These are phyloP conservation scores for Bos javanicus DNA, from an alignment of 2,113 vertebrate species.

Conservation along the genomic window DNA sequence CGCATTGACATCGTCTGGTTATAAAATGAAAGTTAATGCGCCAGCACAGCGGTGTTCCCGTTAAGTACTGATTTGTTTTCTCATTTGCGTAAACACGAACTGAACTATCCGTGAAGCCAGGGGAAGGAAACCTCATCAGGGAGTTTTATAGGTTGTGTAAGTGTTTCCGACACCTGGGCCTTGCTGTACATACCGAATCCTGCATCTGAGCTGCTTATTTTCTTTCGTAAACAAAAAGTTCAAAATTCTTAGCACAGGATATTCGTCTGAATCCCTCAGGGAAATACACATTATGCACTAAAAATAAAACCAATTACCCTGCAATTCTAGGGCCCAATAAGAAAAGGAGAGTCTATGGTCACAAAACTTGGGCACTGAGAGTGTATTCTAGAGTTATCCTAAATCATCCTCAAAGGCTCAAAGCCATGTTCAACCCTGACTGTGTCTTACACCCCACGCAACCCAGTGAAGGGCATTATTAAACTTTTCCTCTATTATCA, in stretches of 20 bases:
- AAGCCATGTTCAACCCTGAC: not conserved
- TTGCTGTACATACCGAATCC: not conserved
- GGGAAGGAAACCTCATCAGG: conserved; percentile 22
- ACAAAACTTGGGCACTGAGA: too few species aligned
- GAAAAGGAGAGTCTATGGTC: not conserved
- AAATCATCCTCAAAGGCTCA: not conserved
- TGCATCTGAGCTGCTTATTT: not conserved
- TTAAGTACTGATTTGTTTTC: conserved; percentile 65
- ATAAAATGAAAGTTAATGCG: conserved; percentile 58
- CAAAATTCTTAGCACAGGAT: not conserved
- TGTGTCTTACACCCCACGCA: not conserved
- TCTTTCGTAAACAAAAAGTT: not conserved
- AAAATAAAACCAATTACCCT: not conserved
- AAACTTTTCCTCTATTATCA: not conserved
- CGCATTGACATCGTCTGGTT: not conserved
- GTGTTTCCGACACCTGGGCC: conserved; percentile 18
- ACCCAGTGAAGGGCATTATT: not conserved
- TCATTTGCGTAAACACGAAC: not conserved
- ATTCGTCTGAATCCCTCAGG: not conserved
- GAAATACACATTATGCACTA: not conserved
- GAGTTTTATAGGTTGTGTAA: conserved; percentile 49
- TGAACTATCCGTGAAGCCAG: not conserved
- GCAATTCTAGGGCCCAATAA: not conserved
- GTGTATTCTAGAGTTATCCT: not conserved
- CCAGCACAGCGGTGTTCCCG: not conserved